Conservation (phyloP, 2,888 invertebrate species). For the Nezara viridula region DNA sequence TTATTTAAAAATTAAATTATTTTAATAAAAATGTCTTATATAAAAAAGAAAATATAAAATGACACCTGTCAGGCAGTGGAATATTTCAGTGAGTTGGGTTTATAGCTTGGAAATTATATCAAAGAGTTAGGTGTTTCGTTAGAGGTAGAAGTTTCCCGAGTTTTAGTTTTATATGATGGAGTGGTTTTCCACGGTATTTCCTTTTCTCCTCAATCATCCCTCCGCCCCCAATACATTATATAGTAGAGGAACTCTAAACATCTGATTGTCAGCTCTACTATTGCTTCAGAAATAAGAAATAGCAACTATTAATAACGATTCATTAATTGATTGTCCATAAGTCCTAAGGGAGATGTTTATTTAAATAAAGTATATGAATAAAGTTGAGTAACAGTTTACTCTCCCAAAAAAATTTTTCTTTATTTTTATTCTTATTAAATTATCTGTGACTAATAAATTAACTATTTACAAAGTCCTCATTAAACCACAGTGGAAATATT, state of each 20-base stretch:
- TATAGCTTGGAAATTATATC: constrained; percentile 16
- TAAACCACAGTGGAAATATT: no score
- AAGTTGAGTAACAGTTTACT: no score
- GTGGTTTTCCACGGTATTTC: background rate
- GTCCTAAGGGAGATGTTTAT: no score
- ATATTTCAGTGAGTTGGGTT: background rate
- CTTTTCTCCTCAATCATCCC: constrained; percentile 24
- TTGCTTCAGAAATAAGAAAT: background rate
- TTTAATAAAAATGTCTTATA: no score
- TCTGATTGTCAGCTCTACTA: background rate
- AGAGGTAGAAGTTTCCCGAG: constrained; percentile 11
- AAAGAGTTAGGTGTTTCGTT: constrained; percentile 24
- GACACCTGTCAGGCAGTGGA: background rate
- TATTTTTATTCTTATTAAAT: no score
- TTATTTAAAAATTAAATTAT: no score
- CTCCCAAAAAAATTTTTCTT: no score
- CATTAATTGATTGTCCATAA: no score
- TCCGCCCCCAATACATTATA: background rate
- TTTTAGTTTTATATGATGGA: constrained; percentile 37
- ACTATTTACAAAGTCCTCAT: no score
- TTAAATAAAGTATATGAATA: no score
- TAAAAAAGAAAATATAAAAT: background rate
- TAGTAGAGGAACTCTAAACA: background rate
- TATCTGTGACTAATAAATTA: no score
- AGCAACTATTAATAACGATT: background rate